These are phyloP conservation scores for Desmodus rotundus DNA, from an alignment of 2,113 vertebrate genomes.

Conservation along the genomic window DNA sequence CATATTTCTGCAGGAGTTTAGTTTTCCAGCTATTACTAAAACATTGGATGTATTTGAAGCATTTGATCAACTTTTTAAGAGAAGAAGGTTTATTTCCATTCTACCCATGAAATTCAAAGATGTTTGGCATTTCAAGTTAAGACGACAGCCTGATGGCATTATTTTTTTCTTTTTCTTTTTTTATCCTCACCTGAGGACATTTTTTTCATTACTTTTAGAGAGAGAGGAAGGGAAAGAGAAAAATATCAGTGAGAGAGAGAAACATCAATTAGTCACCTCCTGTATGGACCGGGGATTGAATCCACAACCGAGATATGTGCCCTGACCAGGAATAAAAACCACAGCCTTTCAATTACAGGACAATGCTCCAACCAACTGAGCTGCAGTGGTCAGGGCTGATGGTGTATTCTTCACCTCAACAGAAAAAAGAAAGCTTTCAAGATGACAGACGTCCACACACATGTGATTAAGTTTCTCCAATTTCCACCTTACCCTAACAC, in stretches of 20 bases:
- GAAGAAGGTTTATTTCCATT: background rate
- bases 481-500: background rate
- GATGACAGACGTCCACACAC: background rate
- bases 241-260: too few relatives aligned
- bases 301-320: too few relatives aligned
- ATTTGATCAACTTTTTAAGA: background rate
- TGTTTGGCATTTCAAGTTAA: background rate
- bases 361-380: too few relatives aligned
- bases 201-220: too few relatives aligned
- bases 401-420: background rate
- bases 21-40: background rate
- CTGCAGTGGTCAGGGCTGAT: background rate
- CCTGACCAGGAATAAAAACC: too few relatives aligned
- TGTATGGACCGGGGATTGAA: too few relatives aligned
- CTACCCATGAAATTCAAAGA: background rate
- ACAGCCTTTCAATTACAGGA: too few relatives aligned
- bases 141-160: background rate
- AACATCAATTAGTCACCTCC: too few relatives aligned
- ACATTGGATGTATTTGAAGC: background rate
- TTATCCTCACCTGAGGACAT: too few relatives aligned
- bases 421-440: background rate
- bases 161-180: too few relatives aligned
- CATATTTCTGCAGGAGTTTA: background rate
- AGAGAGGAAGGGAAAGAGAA: too few relatives aligned
- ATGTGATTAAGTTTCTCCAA: background rate